A percentile compares a stretch with the other conserved stretches of the same genome.
phyloP scores from a whole-genome alignment of 2,113 vertebrate genomes.

The Isichthys henryi region DNA sequence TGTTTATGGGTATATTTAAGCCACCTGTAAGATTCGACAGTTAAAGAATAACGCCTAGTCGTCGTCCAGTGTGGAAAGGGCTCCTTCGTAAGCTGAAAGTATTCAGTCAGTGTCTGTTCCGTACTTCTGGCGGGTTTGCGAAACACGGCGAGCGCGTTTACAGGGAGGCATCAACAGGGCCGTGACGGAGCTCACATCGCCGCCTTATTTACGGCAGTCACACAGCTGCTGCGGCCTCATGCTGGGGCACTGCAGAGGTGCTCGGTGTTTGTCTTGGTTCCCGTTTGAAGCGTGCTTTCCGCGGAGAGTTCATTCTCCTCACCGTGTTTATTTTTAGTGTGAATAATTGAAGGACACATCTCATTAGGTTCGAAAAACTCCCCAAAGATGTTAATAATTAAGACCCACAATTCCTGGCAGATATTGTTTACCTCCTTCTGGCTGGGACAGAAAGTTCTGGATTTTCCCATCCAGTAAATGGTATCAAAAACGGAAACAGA shows the following conservation, averaged over 20 bases:
- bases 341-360: slow-evolving; percentile 5
- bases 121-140: background rate
- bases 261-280: background rate
- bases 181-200: background rate
- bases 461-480: background rate
- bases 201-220: background rate
- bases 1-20: background rate
- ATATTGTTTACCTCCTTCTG: background rate
- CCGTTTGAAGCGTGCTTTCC: background rate
- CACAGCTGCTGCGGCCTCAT: background rate
- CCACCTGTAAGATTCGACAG: background rate
- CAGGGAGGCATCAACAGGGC: background rate
- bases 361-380: background rate
- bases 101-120: background rate
- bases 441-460: slow-evolving; percentile 3
- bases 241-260: background rate
- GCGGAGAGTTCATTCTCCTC: background rate
- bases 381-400: slow-evolving; percentile 1
- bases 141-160: background rate
- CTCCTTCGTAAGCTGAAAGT: background rate
- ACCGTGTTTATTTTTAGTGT: background rate
- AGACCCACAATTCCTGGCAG: background rate
- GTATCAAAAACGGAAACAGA: background rate
- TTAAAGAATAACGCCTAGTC: background rate
- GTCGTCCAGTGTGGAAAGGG: background rate